phyloP scores from a whole-genome alignment of 1,140 invertebrate genomes.

The Trinorchestia longiramus region DNA sequence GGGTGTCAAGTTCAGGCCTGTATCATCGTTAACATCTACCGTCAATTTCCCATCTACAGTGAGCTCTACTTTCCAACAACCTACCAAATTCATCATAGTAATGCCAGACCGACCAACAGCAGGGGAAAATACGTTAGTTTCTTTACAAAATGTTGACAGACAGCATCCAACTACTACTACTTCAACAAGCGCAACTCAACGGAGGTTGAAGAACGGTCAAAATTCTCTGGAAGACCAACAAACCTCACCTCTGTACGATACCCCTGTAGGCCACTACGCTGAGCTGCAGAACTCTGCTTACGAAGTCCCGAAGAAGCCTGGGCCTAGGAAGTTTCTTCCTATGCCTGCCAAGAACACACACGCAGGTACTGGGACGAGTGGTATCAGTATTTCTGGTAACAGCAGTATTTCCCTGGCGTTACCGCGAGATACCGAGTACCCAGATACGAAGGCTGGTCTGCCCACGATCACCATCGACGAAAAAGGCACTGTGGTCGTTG shows the following conservation, averaged over 20 bases:
- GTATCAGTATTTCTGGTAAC: background rate
- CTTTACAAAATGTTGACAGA: background rate
- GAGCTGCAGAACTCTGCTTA: background rate
- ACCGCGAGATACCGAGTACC: background rate
- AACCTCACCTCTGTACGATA: background rate
- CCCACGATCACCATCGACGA: conserved; percentile 48
- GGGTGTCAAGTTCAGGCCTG: background rate
- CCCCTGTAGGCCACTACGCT: background rate
- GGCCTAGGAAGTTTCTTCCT: background rate
- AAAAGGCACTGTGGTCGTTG: conserved; percentile 6
- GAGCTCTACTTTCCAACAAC: background rate
- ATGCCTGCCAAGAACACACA: background rate
- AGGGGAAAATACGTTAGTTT: background rate
- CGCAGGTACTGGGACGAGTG: background rate
- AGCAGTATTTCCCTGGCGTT: background rate
- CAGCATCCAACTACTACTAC: background rate
- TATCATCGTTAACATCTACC: background rate
- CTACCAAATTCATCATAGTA: conserved; percentile 19
- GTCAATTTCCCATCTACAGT: background rate
- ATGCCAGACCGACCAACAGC: background rate
- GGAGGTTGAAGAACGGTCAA: background rate
- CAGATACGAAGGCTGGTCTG: background rate
- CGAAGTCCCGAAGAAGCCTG: background rate
- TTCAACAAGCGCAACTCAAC: background rate
- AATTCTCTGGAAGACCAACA: background rate